Base-by-base conservation (phyloP, 2,113 vertebrate species). In the Upupa epops region DNA sequence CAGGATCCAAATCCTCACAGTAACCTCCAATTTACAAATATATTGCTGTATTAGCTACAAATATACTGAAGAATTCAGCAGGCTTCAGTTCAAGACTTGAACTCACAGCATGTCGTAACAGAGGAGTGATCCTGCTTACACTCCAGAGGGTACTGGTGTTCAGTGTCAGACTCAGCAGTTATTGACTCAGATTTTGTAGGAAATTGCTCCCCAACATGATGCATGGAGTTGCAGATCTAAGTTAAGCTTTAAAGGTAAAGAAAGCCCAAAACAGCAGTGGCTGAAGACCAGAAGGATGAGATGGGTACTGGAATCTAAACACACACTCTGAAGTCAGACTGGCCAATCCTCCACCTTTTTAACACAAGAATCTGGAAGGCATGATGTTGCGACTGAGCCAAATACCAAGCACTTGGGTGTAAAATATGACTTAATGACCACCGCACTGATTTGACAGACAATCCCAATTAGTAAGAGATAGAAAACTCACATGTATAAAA, bases 401-500 rank as follows among this genome's bases (percentile, higher is more conserved):
- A 32, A 65, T 56, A 79, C 88, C 73, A 66, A 68, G 61, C 58
- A 71, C 61, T 91, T 63, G 34, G 54, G 52, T 29, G 54, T 68
- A 75, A 82, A 91, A 64, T 45, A 84, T 71, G 42, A 66, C 42
- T 83, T 94, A 90, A 90, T 48, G 63, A 70, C 71, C 63, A 22
- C 45, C 46, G 63, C 5, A 2, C 60, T 72, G 55, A 24, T 60
- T 73, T 92, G 90, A 93, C 42, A 90, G 86, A 91, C 82, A 63
- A 89, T 91, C 86, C 73, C 80, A 80, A 84, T 89, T 91, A 89
- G 37, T 77, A 94, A 68, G 29, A 56, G 87, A 45, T 5, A 88
- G 81, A 84, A 93, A 82, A 21, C 49, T 78, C 82, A 51, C 86
- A 82, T 91, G 46, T 88, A 8, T 78, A 36, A 76, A 64, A 63